Percentiles rank a stretch among this genome's conserved stretches.
These are phyloP conservation scores for Poeciliopsis prolifica DNA, from an alignment of 2,113 vertebrate species.

Conservation along the genomic window DNA sequence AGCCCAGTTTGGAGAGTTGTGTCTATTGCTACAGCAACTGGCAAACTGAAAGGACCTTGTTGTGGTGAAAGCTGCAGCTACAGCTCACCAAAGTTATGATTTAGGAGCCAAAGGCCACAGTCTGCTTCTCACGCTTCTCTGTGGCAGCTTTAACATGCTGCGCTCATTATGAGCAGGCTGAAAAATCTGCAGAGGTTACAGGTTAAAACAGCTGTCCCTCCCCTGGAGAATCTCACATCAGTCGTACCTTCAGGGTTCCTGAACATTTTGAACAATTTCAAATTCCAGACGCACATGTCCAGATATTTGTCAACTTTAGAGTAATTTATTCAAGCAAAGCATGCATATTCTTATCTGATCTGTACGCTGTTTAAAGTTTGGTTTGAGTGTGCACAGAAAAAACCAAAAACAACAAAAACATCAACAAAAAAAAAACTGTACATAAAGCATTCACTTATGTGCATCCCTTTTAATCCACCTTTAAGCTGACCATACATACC, in stretches of 20 bases:
- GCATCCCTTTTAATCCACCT: not conserved
- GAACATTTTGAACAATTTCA: not conserved
- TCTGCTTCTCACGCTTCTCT: not conserved
- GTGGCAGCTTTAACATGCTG: slow-evolving; percentile 18
- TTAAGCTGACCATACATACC: not conserved
- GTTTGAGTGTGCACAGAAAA: not conserved
- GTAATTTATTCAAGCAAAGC: not conserved
- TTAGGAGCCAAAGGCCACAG: slow-evolving; percentile 37
- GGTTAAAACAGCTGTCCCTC: slow-evolving; percentile 9
- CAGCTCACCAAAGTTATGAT: slow-evolving; percentile 21
- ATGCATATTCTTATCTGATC: not conserved
- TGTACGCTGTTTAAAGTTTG: not conserved
- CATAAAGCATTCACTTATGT: not conserved
- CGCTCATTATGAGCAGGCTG: slow-evolving; percentile 5
- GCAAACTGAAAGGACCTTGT: slow-evolving; percentile 35
- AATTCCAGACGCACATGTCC: not conserved
- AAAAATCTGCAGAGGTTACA: slow-evolving; percentile 28
- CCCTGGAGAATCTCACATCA: slow-evolving; percentile 7
- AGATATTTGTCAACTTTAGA: not conserved
- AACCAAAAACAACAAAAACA: not conserved
- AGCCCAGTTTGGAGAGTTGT: slow-evolving; percentile 51
- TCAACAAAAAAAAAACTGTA: not conserved
- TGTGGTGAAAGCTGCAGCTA: slow-evolving; percentile 33
- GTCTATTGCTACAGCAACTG: slow-evolving; percentile 67
- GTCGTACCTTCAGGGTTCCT: not conserved